phyloP scores from a whole-genome alignment of 1,140 invertebrate genomes.

The Carposina sasakii region DNA sequence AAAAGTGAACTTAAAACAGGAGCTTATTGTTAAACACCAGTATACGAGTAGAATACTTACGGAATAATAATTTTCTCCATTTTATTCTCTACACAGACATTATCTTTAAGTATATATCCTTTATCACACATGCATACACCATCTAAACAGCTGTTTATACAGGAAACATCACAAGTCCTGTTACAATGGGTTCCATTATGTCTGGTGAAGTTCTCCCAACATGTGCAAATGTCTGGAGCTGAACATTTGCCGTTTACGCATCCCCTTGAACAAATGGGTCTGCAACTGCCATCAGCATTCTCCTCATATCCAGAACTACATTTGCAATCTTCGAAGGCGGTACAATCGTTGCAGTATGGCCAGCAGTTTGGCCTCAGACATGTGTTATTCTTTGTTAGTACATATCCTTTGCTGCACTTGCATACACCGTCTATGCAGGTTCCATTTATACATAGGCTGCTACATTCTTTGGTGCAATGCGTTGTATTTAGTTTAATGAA shows the following conservation, averaged over 20 bases:
- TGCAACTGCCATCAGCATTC: slow-evolving; percentile 33
- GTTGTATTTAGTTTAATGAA: no score
- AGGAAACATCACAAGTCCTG: slow-evolving; percentile 15
- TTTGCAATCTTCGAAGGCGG: slow-evolving; percentile 27
- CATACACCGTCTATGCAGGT: no score
- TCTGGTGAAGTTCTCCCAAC: slow-evolving; percentile 11
- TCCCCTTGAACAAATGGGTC: slow-evolving; percentile 30
- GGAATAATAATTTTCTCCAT: slow-evolving; percentile 3
- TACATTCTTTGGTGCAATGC: no score
- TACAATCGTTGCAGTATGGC: slow-evolving; percentile 31
- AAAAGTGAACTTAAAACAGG: no score
- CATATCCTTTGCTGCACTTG: neutral
- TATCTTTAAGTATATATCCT: slow-evolving; percentile 25
- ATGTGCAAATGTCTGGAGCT: slow-evolving; percentile 29
- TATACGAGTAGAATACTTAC: no score
- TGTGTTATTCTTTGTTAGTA: neutral
- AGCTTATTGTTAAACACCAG: no score
- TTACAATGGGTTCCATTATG: slow-evolving; percentile 19
- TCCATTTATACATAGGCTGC: no score
- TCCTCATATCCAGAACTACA: slow-evolving; percentile 21
- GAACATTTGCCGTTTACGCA: slow-evolving; percentile 51
- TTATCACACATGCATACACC: slow-evolving; percentile 38
- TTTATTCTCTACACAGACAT: slow-evolving; percentile 20
- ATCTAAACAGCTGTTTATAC: slow-evolving; percentile 27
- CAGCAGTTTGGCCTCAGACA: slow-evolving; percentile 27